Base-by-base conservation (phyloP, 2,113 vertebrate genomes). In the Nibea albiflora region DNA sequence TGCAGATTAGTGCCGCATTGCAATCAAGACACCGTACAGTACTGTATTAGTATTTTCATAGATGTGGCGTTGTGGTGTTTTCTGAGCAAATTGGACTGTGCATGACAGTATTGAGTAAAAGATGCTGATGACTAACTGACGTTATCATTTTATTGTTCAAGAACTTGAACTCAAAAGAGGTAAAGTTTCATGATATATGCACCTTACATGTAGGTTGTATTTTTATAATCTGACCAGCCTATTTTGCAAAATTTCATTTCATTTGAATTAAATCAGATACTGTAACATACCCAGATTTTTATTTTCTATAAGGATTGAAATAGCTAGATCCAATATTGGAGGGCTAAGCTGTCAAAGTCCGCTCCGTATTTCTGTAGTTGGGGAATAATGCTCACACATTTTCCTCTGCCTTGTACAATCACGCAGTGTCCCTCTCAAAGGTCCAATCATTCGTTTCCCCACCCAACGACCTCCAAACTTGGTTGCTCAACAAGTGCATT, bases 191-290 rank as follows among this genome's bases (percentile, higher is more conserved):
- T 9, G 22, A 46, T 62, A 11, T n/a, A 26, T 73, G 8, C 35
- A 11, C 12, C 58, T 63, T 26, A 26, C n/a, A n/a, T n/a, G n/a
- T 9, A 24, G 2, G 47, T 17, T 2, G 26, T 66, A 5, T 53
- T 70, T 75, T 62, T 64, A 56, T 68, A 56, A 56, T 66, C 19
- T 8, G 26, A 22, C 46, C n/a, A 67, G 24, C 50, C 58, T 24
- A 47, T 39, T 70, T 53, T 28, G n/a, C 57, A 7, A 5, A 0
- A 42, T 52, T 53, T 20, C 1, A 47, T 35, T 35, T 50, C 2
- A 52, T 47, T 83, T 15, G 39, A 54, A 22, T 20, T 7, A 61
- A 62, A 57, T 73, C 49, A 50, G 78, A 70, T 12, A 31, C 47
- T 44, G 52, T 56, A 52, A 65, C n/a, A n/a, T 58, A 67, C 52